A percentile compares a stretch with the other conserved stretches of the same genome.
These are phyloP conservation scores for Haliclona indistincta DNA, from an alignment of 37 sponge, comb jelly and placozoan genomes.

Conservation along the genomic window DNA sequence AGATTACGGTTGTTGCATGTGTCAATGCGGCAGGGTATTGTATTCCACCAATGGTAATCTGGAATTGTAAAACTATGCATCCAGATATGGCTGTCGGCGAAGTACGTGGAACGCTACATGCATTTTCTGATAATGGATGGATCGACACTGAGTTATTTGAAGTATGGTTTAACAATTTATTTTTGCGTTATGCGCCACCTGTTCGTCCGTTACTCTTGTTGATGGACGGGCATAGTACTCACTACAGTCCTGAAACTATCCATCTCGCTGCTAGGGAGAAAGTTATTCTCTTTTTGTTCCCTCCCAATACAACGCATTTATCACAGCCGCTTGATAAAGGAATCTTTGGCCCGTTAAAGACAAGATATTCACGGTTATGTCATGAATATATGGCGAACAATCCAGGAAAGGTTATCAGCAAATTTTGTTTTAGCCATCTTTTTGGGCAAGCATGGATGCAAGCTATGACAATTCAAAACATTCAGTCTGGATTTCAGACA, in stretches of 20 bases:
- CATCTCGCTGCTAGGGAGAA: conserved; percentile 17
- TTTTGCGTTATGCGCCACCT: conserved; percentile 34
- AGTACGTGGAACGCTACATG: conserved; percentile 39
- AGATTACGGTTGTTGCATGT: conserved; percentile 44
- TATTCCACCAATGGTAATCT: conserved; percentile 40
- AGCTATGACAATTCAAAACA: conserved; percentile 40
- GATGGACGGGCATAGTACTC: conserved; percentile 47
- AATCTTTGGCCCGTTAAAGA: conserved; percentile 28
- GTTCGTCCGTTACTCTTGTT: conserved; percentile 31
- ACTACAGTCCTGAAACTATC: conserved; percentile 8
- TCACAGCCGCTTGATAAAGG: conserved; percentile 49
- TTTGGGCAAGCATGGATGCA: conserved; percentile 41
- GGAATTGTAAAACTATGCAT: conserved; percentile 2
- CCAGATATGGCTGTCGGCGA: conserved; percentile 35
- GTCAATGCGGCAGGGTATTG: conserved; percentile 35
- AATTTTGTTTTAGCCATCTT: conserved; percentile 21
- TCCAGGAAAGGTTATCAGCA: conserved; percentile 40
- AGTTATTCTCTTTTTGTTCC: conserved; percentile 38
- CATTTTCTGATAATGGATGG: conserved; percentile 41
- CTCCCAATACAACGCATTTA: conserved; percentile 51
- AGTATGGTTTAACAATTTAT: conserved; percentile 45
- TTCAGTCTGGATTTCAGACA: conserved; percentile 37
- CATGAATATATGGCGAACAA: conserved; percentile 24
- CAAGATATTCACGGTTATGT: conserved; percentile 12
- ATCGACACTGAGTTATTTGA: conserved; percentile 34